Conservation (phyloP, 2,888 invertebrate genomes). For the Melangyna quadrimaculata region DNA sequence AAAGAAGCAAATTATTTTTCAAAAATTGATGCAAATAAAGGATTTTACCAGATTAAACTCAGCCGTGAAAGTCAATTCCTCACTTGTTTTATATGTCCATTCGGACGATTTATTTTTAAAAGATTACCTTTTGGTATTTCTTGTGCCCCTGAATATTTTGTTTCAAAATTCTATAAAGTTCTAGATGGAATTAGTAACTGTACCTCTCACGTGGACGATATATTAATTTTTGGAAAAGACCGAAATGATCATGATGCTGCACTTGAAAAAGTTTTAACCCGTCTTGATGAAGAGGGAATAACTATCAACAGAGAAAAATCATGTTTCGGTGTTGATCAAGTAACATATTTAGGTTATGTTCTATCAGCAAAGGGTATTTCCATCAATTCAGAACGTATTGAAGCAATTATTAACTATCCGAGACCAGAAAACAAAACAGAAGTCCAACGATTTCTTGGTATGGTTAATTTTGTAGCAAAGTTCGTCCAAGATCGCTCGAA, state of each 20-base stretch:
- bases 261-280: not conserved
- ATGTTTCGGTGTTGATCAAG: not conserved
- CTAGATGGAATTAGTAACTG: not conserved
- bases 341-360: not conserved
- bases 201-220: not conserved
- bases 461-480: too few species aligned
- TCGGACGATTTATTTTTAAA: not conserved
- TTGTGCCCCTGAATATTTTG: not conserved
- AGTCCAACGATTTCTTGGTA: not conserved
- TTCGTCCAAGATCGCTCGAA: too few species aligned
- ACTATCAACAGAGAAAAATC: too few species aligned
- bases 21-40: not conserved
- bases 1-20: not conserved
- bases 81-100: not conserved
- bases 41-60: not conserved
- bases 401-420: not conserved
- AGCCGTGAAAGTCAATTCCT: not conserved
- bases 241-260: not conserved
- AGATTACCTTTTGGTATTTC: not conserved
- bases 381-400: not conserved
- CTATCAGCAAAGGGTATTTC: not conserved
- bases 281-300: too few species aligned
- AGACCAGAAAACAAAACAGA: not conserved
- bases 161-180: not conserved
- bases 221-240: not conserved